Base-by-base conservation (phyloP, 1,140 invertebrate genomes). In the Holcopasites calliopsidis region DNA sequence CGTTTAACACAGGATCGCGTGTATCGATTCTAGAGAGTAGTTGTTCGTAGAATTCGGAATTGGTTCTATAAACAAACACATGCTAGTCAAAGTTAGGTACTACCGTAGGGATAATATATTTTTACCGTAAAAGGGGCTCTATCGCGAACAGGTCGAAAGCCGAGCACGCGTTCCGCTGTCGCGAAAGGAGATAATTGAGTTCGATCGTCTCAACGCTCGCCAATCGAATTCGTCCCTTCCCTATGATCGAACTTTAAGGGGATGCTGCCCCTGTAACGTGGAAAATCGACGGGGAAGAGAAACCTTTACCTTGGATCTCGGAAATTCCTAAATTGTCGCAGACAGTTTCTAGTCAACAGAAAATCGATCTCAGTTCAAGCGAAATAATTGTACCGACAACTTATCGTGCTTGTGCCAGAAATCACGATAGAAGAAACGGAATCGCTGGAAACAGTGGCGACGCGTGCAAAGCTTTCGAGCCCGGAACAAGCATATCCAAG, bases 51-150 rank as follows among this genome's bases (percentile, higher is more conserved):
- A 31, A 76, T 83, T 82, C 68, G 65, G 82, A 85, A 71, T 88
- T 78, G 76, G 57, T 83, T 80, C 75, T 83, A 81, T 81, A 80
- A 84, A n/a, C n/a, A n/a, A n/a, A 85, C 70, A 85, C 79, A 82
- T 88, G 77, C 87, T 88, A 88, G 87, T 88, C 87, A 88, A 78
- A 79, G 83, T 87, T 84, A 83, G 86, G 84, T 87, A 88, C 84
- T 87, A 84, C 58, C 69, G 71, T 87, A 88, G 80, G 74, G 66
- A 87, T 86, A 77, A 86, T 88, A 87, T 88, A 88, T 88, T 88
- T 88, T 88, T 88, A 87, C 80, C 81, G 86, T 83, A 75, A 86
- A 77, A 77, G 71, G 69, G 71, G 83, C 47, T 80, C 82, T 66
- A 74, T 66, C 74, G 64, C 47, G 35, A 47, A 31, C 57, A 74